These are phyloP conservation scores for Oreochromis mossambicus DNA, from an alignment of 2,797 vertebrate species.

Conservation along the genomic window DNA sequence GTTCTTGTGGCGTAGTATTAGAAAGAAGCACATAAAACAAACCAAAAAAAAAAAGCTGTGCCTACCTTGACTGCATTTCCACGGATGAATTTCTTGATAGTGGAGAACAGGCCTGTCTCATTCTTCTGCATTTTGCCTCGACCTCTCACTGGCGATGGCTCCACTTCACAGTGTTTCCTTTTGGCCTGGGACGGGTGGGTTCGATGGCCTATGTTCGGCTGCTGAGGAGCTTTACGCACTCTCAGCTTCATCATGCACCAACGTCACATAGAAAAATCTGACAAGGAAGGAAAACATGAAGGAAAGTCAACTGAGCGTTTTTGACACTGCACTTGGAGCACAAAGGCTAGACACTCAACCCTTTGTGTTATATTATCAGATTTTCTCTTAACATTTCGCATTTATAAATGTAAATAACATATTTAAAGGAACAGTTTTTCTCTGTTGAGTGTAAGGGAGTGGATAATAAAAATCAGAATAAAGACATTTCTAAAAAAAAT, in stretches of 20 bases:
- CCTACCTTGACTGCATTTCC: constrained; percentile 93
- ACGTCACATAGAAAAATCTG: constrained; percentile 87
- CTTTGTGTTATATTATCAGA: not conserved
- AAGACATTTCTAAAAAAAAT: not conserved
- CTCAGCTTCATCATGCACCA: constrained; percentile 95
- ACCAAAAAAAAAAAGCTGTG: not conserved
- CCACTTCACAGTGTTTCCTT: constrained; percentile 90
- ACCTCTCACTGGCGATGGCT: constrained; percentile 74
- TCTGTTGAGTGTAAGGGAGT: not conserved
- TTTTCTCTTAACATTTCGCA: not conserved
- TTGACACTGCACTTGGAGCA: not conserved
- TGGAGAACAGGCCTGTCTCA: constrained; percentile 90
- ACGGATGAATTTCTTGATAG: constrained; percentile 96
- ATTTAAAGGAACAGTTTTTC: not conserved
- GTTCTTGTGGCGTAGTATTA: not conserved
- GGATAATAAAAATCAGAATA: not conserved
- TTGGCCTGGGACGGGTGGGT: constrained; percentile 84
- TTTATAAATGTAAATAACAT: not conserved
- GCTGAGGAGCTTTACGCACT: constrained; percentile 96
- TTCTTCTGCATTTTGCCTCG: constrained; percentile 88
- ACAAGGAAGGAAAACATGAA: not conserved
- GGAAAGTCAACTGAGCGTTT: not conserved
- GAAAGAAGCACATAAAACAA: not conserved
- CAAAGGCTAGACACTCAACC: not conserved
- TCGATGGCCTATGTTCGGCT: constrained; percentile 77